Conservation (phyloP, 37 sponge, comb jelly and placozoan species). For the Theonella swinhoei region DNA sequence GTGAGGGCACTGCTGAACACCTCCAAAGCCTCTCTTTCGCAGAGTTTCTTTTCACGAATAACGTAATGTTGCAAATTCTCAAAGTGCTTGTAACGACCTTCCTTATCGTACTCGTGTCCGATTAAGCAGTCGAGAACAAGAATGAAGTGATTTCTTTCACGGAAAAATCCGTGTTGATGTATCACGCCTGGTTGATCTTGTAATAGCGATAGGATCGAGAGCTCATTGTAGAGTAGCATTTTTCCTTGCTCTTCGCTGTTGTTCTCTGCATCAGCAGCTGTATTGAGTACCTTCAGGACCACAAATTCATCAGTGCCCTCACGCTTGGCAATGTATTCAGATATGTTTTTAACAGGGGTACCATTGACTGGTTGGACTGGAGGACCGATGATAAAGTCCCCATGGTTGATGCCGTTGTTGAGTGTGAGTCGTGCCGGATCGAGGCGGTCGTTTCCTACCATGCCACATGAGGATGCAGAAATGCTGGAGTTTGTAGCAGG, state of each 20-base stretch:
- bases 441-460: constrained; percentile 40
- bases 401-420: constrained; percentile 55
- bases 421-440: constrained; percentile 27
- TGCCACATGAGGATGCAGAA: neutral
- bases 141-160: constrained; percentile 46
- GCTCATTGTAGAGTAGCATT: constrained; percentile 79
- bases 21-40: constrained; percentile 65
- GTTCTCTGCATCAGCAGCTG: neutral
- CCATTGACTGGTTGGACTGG: constrained; percentile 36
- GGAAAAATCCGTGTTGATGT: constrained; percentile 74
- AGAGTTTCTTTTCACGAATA: constrained; percentile 60
- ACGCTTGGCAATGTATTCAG: constrained; percentile 62
- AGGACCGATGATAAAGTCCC: constrained; percentile 64
- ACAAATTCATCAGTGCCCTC: constrained; percentile 61
- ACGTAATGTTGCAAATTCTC: constrained; percentile 86
- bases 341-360: constrained; percentile 52
- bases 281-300: constrained; percentile 48
- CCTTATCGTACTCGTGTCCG: constrained; percentile 47
- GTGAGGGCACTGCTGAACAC: constrained; percentile 48
- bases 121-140: constrained; percentile 71
- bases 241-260: constrained; percentile 57
- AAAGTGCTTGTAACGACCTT: constrained; percentile 40
- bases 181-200: constrained; percentile 65
- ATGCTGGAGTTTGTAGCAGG: too few relatives aligned
- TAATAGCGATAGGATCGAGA: constrained; percentile 61